Percentiles rank a stretch among this genome's conserved stretches.
phyloP scores from a whole-genome alignment of 2,113 vertebrate genomes.

The Strigops habroptila region DNA sequence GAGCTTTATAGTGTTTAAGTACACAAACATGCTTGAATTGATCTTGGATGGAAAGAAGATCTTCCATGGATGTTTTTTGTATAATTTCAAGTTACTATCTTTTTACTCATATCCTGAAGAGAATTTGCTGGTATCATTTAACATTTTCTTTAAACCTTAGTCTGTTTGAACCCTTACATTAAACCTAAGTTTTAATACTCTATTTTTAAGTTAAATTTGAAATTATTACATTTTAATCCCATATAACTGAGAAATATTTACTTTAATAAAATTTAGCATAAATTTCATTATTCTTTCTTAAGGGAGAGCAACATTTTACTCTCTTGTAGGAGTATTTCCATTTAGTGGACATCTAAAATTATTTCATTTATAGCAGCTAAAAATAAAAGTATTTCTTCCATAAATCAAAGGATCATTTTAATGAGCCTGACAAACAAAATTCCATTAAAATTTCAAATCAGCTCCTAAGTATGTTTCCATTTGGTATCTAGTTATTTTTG shows the following conservation, averaged over 20 bases:
- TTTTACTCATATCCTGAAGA: background rate
- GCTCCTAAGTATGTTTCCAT: background rate
- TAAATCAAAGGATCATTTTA: background rate
- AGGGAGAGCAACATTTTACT: background rate
- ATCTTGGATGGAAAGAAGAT: background rate
- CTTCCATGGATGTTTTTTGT: background rate
- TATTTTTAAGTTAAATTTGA: background rate
- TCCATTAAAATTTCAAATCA: background rate
- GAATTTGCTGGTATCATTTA: background rate
- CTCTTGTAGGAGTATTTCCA: background rate
- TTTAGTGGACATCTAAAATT: background rate
- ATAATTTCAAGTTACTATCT: background rate
- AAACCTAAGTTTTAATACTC: background rate
- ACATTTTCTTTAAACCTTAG: background rate
- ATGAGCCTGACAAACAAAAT: background rate
- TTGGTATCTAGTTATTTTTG: background rate
- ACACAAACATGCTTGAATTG: background rate
- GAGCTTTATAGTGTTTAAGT: background rate
- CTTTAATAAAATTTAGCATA: background rate
- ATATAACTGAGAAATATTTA: background rate
- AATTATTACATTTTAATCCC: background rate
- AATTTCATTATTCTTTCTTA: conserved; percentile 3
- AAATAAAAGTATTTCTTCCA: background rate
- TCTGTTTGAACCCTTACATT: background rate
- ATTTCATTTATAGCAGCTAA: background rate